Percentiles rank a stretch among this genome's conserved stretches.
These are phyloP conservation scores for Xestia c-nigrum DNA, from an alignment of 2,888 invertebrate genomes.

Conservation along the genomic window DNA sequence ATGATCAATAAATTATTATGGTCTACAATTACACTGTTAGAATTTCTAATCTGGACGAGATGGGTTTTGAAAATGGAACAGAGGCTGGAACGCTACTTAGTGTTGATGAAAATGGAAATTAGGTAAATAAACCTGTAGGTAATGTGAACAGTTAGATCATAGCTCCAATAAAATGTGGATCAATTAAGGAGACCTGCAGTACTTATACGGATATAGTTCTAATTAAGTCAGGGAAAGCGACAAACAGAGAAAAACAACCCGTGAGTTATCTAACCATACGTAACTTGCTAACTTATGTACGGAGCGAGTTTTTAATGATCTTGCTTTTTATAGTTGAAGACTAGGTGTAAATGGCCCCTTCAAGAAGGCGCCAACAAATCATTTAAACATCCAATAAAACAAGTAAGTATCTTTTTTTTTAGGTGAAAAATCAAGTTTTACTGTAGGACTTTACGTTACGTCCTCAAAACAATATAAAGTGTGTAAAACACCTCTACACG, in stretches of 20 bases:
- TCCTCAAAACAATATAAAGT: too few relatives aligned
- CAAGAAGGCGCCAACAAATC: too few relatives aligned
- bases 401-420: too few relatives aligned
- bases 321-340: background rate
- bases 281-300: background rate
- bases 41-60: background rate
- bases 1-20: background rate
- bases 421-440: too few relatives aligned
- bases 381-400: too few relatives aligned
- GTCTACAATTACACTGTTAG: background rate
- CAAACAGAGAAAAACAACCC: constrained; percentile 39
- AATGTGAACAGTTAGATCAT: constrained; percentile 21
- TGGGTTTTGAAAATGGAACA: background rate
- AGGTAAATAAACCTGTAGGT: constrained; percentile 9
- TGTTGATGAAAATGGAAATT: background rate
- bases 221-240: constrained; percentile 45
- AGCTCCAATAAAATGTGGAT: constrained; percentile 19
- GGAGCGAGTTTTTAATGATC: constrained; percentile 8
- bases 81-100: background rate
- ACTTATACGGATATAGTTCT: constrained; percentile 24
- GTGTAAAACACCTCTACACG: too few relatives aligned
- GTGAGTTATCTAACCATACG: constrained; percentile 56
- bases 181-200: constrained; percentile 25
- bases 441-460: too few relatives aligned
- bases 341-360: too few relatives aligned